A percentile compares a stretch with the other conserved stretches of the same genome.
phyloP scores from a whole-genome alignment of 2,888 invertebrate species.

The Melinaea marsaeus region DNA sequence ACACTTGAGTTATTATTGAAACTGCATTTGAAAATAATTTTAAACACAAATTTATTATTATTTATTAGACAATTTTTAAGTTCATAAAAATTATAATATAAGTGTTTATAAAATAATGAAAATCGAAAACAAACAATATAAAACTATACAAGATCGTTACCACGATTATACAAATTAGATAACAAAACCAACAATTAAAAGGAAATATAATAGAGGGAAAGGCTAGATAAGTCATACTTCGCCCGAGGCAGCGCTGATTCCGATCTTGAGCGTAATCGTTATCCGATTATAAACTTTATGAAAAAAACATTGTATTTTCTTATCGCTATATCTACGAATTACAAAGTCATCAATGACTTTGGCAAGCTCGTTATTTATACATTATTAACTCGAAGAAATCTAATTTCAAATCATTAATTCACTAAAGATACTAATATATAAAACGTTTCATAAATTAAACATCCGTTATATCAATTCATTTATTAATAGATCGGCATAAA shows the following conservation, averaged over 20 bases:
- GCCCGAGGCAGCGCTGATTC: conserved; percentile 56
- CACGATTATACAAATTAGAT: conserved; percentile 25
- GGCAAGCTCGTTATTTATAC: background rate
- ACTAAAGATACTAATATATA: conserved; percentile 28
- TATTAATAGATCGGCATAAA: conserved; percentile 76
- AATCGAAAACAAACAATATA: conserved; percentile 14
- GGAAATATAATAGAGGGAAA: conserved; percentile 41
- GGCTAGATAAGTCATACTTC: conserved; percentile 44
- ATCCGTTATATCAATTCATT: conserved; percentile 73
- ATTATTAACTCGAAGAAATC: background rate
- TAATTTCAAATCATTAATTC: background rate
- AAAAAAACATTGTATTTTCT: background rate
- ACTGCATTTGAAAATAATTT: too few species aligned
- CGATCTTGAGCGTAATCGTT: conserved; percentile 55
- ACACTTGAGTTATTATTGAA: too few species aligned
- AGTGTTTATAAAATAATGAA: conserved; percentile 4
- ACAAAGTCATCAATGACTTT: conserved; percentile 7
- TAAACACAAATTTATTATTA: too few species aligned
- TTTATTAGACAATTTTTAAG: background rate
- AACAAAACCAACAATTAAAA: conserved; percentile 35
- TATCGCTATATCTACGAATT: conserved; percentile 1
- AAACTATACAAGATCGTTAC: conserved; percentile 17
- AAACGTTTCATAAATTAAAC: conserved; percentile 37
- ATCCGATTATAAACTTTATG: conserved; percentile 22
- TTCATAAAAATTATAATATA: background rate